Evolutionary conservation across 1,140 invertebrate genomes (phyloP), one percentile per base, ranked within the genome.

Genomic region (Pogonognathellus flavescens): DNA sequence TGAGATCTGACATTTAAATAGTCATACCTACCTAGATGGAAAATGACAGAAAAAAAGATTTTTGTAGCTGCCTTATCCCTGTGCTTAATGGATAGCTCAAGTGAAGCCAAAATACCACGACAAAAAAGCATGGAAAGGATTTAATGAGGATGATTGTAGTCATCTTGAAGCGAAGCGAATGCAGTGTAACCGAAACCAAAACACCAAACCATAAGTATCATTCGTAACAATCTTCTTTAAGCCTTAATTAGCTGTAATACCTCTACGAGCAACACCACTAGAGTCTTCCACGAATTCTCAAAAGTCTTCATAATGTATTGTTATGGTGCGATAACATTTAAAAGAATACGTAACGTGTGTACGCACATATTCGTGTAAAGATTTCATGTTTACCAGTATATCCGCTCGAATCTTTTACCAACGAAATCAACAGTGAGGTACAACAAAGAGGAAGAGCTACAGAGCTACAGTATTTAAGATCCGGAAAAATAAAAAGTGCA

Each of bases 401-500:
- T 55, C 53, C 11, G 1, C 53, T 55, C 31, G 31, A 41, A 41
- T 41, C 31, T 41, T 41, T 3, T 5, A 55, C 53, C 2, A 55
- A 55, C 53, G 53, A 50, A 76, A 76, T 76, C n/a, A 76, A 50
- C 16, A 72, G 22, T 13, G 18, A 70, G 62, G 25, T 11, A 70
- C 1, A 57, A 31, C 10, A 41, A 13, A 13, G 13, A 20, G 22
- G 41, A 50, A 50, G 41, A 76, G 31, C 41, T 41, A 41, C 41
- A 76, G 31, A 41, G n/a, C n/a, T n/a, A 76, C 25, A 49, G 14
- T 49, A 49, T 6, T 76, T n/a, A 49, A 76, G 11, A 76, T 76
- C 70, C 25, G 70, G 25, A 76, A 76, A 76, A 76, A 76, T 49
- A 16, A 50, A 76, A 76, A 50, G 70, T 76, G 70, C 70, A 76